Percentiles rank a stretch among this genome's conserved stretches.
Conservation (phyloP, 2,888 invertebrate genomes). For the Epirrita christyi region DNA sequence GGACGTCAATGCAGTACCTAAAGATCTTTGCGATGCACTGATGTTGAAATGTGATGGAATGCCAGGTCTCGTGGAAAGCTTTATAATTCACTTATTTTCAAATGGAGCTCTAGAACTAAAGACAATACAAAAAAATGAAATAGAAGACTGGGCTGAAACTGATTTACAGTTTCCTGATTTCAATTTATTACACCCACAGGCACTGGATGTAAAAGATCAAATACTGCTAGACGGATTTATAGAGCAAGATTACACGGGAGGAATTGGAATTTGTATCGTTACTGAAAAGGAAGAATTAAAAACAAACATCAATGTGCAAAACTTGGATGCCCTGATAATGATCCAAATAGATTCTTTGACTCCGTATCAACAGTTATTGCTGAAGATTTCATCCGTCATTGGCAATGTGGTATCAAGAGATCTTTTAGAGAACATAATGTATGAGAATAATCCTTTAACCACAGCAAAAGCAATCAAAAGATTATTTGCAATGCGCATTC, state of each 20-base stretch:
- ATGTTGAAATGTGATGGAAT: conserved; percentile 73
- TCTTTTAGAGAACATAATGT: conserved; percentile 81
- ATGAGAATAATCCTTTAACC: conserved; percentile 74
- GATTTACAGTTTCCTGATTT: conserved; percentile 69
- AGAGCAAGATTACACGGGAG: conserved; percentile 52
- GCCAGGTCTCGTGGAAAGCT: conserved; percentile 82
- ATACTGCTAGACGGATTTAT: conserved; percentile 55
- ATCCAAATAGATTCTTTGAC: conserved; percentile 84
- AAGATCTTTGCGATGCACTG: conserved; percentile 77
- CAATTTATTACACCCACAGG: conserved; percentile 61
- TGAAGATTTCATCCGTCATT: conserved; percentile 85
- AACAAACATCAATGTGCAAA: conserved; percentile 68
- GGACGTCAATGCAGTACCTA: conserved; percentile 83
- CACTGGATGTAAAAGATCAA: conserved; percentile 64
- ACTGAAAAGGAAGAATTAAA: conserved; percentile 65
- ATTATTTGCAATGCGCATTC: conserved; percentile 80
- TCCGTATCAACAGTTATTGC: conserved; percentile 84
- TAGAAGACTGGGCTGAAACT: conserved; percentile 52
- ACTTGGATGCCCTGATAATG: conserved; percentile 77
- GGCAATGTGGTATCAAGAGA: conserved; percentile 82
- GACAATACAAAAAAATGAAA: conserved; percentile 55
- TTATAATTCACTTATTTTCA: conserved; percentile 79
- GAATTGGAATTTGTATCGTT: conserved; percentile 65
- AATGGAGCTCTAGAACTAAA: conserved; percentile 69
- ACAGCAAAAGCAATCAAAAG: conserved; percentile 82